Percentiles rank a stretch among this genome's conserved stretches.
Evolutionary conservation across 2,888 invertebrate species (phyloP).

Genomic region (Rhaphigaster nebulosa): DNA sequence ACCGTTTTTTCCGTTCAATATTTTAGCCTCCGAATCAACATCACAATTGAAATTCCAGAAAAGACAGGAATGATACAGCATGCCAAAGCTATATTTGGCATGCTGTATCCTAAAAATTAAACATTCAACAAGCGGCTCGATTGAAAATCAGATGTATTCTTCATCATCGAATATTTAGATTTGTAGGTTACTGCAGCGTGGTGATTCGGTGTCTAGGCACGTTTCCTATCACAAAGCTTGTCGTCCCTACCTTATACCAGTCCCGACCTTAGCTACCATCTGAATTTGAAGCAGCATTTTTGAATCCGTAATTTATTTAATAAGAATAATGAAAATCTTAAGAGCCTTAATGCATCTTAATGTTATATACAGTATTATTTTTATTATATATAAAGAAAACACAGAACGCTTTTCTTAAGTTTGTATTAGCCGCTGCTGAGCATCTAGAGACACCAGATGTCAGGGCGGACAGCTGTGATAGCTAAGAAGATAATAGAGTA

Average conservation of each 20-base stretch:
- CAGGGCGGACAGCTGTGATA: no score
- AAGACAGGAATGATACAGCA: background rate
- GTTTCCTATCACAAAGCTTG: background rate
- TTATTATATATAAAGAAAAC: no score
- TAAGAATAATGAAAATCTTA: background rate
- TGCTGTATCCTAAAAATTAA: background rate
- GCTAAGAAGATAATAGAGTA: no score
- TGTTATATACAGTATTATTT: no score
- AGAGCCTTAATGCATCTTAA: no score
- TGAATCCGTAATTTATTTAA: background rate
- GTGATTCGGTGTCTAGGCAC: conserved; percentile 2
- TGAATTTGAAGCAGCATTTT: background rate
- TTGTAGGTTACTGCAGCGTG: background rate
- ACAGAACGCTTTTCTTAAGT: no score
- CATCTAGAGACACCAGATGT: no score
- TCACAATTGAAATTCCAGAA: background rate
- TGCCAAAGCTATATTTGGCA: background rate
- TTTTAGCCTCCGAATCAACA: background rate
- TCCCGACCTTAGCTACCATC: background rate
- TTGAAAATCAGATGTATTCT: conserved; percentile 14
- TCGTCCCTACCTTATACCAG: background rate
- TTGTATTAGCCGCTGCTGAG: no score
- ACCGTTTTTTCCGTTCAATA: background rate
- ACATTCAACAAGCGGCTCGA: background rate
- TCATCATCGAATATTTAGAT: background rate